Evolutionary conservation across 2,797 vertebrate species (phyloP).

Genomic region (Oryzias sinensis): DNA sequence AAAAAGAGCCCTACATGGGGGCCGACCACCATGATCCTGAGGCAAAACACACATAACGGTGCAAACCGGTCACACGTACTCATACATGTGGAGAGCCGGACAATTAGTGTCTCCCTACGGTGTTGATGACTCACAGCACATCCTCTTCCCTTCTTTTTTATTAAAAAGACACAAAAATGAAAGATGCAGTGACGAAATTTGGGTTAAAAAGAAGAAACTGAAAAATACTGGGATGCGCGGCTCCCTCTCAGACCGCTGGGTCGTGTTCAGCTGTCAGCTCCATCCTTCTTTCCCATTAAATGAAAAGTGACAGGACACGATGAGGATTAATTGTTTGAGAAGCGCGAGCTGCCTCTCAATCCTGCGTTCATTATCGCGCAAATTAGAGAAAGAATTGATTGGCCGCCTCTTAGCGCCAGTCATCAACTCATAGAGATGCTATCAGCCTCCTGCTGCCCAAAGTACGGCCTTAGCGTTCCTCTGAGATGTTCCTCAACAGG

Average conservation of each 20-base stretch:
- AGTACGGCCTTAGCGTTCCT: slow-evolving; percentile 12
- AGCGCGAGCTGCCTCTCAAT: slow-evolving; percentile 25
- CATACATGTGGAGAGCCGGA: slow-evolving; percentile 6
- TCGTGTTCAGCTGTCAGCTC: slow-evolving; percentile 3
- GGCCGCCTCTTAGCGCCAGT: slow-evolving; percentile 24
- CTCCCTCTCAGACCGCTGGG: not conserved
- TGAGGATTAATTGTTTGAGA: slow-evolving; percentile 21
- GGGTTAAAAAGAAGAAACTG: not conserved
- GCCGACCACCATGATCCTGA: slow-evolving; percentile 13
- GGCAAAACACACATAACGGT: slow-evolving; percentile 7
- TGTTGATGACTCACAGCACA: slow-evolving; percentile 28
- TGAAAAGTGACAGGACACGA: slow-evolving; percentile 32
- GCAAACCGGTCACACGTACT: slow-evolving; percentile 3
- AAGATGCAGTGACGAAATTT: slow-evolving; percentile 1
- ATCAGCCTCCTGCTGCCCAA: slow-evolving; percentile 41
- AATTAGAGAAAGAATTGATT: slow-evolving; percentile 47
- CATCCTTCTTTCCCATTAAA: slow-evolving; percentile 5
- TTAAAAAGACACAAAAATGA: slow-evolving; percentile 13
- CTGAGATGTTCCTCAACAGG: slow-evolving; percentile 6
- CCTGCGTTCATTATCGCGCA: slow-evolving; percentile 36
- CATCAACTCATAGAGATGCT: slow-evolving; percentile 38
- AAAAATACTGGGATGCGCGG: too few relatives aligned
- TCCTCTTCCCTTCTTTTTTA: slow-evolving; percentile 11
- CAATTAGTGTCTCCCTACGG: slow-evolving; percentile 15
- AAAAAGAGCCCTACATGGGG: not conserved